Conservation (phyloP, 2,888 invertebrate species). For the Diploptera punctata region DNA sequence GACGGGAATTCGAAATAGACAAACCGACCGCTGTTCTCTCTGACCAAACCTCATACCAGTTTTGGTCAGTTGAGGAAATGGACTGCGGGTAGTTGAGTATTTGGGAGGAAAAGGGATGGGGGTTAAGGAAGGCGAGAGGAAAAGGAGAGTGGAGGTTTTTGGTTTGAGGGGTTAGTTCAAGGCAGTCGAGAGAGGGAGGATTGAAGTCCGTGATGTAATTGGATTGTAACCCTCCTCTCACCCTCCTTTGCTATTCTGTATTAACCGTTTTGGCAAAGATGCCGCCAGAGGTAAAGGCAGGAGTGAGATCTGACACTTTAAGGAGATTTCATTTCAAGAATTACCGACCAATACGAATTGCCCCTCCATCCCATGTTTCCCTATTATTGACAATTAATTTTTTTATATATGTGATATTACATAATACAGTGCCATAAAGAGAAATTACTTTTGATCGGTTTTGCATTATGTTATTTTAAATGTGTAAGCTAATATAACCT, state of each 20-base stretch:
- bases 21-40: slow-evolving; percentile 26
- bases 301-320: slow-evolving; percentile 8
- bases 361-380: no score
- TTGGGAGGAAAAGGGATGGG: background rate
- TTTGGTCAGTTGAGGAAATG: slow-evolving; percentile 30
- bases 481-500: no score
- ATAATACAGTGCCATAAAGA: no score
- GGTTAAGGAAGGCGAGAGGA: slow-evolving; percentile 5
- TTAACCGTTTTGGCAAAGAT: slow-evolving; percentile 29
- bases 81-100: slow-evolving; percentile 27
- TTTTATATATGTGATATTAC: no score
- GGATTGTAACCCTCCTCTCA: slow-evolving; percentile 37
- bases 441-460: no score
- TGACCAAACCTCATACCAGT: slow-evolving; percentile 28
- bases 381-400: no score
- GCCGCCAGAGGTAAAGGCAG: background rate
- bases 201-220: slow-evolving; percentile 37
- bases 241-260: slow-evolving; percentile 3
- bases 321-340: no score
- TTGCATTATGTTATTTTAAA: no score
- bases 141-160: no score
- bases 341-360: no score
- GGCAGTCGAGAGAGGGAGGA: slow-evolving; percentile 22
- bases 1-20: slow-evolving; percentile 17
- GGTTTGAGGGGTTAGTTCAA: slow-evolving; percentile 5